These are phyloP conservation scores for Nematopogon swammerdamellus DNA, from an alignment of 2,888 invertebrate species.

Conservation along the genomic window DNA sequence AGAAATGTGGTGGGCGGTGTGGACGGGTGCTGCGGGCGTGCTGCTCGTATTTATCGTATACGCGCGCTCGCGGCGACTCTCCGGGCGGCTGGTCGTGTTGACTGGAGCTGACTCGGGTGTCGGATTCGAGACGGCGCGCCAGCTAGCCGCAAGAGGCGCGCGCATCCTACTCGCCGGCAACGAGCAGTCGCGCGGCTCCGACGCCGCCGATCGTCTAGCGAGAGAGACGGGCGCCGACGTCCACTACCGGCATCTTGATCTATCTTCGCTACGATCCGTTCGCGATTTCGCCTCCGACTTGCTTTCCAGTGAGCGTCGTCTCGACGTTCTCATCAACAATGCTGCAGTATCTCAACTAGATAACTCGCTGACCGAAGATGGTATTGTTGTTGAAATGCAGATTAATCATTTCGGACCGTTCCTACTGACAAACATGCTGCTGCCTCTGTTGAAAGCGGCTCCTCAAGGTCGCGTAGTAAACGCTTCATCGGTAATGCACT, in stretches of 20 bases:
- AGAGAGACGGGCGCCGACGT: constrained; percentile 30
- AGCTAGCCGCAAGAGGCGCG: constrained; percentile 48
- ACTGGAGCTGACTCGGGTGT: constrained; percentile 50
- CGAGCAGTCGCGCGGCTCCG: constrained; percentile 29
- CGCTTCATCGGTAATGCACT: constrained; percentile 67
- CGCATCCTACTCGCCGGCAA: constrained; percentile 50
- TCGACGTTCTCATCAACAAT: constrained; percentile 60
- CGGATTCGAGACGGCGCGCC: constrained; percentile 50
- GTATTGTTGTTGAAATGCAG: constrained; percentile 65
- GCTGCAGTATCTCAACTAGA: constrained; percentile 51
- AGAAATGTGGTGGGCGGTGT: neutral
- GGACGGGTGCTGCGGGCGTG: neutral
- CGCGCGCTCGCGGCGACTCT: neutral
- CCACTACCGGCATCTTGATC: constrained; percentile 33
- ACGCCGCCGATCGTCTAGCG: constrained; percentile 36
- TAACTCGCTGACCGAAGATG: constrained; percentile 58
- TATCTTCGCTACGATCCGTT: constrained; percentile 43
- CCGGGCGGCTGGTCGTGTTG: constrained; percentile 40
- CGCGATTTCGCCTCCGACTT: constrained; percentile 56
- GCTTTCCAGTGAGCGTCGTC: constrained; percentile 36
- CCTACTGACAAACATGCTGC: constrained; percentile 67
- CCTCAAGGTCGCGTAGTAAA: constrained; percentile 64
- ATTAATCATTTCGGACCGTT: constrained; percentile 74
- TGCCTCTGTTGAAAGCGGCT: constrained; percentile 64
- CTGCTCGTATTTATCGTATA: neutral